These are phyloP conservation scores for Acanthoscelides obtectus DNA, from an alignment of 2,888 invertebrate genomes.

Conservation along the genomic window DNA sequence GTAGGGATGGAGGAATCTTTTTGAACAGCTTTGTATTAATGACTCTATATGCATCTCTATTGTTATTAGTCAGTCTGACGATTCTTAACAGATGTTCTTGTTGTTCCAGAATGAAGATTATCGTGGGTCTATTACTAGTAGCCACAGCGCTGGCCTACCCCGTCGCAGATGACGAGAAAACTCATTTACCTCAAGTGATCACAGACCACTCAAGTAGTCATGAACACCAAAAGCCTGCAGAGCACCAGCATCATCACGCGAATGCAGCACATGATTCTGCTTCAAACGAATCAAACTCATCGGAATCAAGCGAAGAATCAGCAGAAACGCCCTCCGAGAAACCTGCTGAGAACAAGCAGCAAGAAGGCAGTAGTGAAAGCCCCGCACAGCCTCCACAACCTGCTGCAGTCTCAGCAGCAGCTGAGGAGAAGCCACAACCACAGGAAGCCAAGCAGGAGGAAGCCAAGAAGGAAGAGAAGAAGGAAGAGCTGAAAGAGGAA, in stretches of 20 bases:
- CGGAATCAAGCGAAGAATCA: conserved; percentile 17
- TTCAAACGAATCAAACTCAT: conserved; percentile 13
- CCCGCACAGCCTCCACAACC: background rate
- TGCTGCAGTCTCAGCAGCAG: background rate
- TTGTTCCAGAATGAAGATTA: conserved; percentile 58
- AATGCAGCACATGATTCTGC: conserved; percentile 12
- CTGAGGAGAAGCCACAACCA: conserved; percentile 12
- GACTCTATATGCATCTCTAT: too few species aligned
- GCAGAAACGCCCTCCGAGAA: conserved; percentile 10
- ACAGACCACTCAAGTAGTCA: conserved; percentile 39
- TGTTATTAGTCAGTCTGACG: too few species aligned
- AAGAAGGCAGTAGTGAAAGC: background rate
- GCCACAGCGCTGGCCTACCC: conserved; percentile 55
- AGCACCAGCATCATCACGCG: conserved; percentile 37
- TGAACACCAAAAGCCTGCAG: conserved; percentile 1
- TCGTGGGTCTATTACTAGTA: conserved; percentile 57
- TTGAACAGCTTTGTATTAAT: too few species aligned
- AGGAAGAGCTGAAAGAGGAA: conserved; percentile 15
- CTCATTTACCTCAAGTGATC: conserved; percentile 43
- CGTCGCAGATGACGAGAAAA: conserved; percentile 49
- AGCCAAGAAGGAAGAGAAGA: conserved; percentile 17
- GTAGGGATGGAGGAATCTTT: too few species aligned
- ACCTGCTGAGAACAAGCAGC: conserved; percentile 7
- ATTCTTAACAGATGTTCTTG: too few species aligned
- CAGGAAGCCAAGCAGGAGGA: conserved; percentile 21